phyloP scores from a whole-genome alignment of 2,113 vertebrate genomes.

The Lepus europaeus region DNA sequence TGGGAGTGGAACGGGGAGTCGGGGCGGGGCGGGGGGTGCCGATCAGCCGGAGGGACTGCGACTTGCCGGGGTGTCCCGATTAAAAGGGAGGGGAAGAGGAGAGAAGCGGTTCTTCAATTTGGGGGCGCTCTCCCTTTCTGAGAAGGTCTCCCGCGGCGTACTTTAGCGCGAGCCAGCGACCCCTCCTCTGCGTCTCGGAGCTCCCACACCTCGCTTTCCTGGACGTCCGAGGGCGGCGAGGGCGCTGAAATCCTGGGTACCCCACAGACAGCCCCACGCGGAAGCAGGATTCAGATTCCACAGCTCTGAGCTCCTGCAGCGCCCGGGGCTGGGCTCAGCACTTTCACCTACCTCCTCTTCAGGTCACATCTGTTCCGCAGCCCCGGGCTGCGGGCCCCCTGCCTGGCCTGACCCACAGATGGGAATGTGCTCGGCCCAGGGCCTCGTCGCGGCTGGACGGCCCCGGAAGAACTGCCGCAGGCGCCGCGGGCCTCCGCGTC shows the following conservation, averaged over 20 bases:
- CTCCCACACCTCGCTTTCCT: constrained; percentile 9
- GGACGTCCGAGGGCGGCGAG: background rate
- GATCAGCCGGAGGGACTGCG: constrained; percentile 46
- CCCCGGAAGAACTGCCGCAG: background rate
- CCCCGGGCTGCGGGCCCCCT: constrained; percentile 73
- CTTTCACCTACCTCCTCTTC: constrained; percentile 79
- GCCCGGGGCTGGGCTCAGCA: constrained; percentile 75
- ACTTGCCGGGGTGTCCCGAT: constrained; percentile 59
- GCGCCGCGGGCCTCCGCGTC: background rate
- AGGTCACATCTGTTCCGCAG: constrained; percentile 84
- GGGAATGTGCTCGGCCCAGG: constrained; percentile 63
- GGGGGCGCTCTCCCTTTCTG: background rate
- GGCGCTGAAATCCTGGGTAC: constrained; percentile 5
- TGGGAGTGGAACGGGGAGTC: constrained; percentile 59
- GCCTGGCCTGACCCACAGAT: constrained; percentile 76
- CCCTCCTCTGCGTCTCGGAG: background rate
- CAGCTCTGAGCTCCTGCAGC: constrained; percentile 73
- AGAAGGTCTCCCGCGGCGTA: background rate
- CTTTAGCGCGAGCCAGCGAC: background rate
- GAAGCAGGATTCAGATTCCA: constrained; percentile 61
- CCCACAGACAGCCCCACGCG: background rate
- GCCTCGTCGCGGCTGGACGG: constrained; percentile 64
- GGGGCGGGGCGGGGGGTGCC: background rate
- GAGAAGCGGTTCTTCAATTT: background rate
- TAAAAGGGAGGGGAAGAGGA: background rate